These are phyloP conservation scores for Enteromius trimaculatus DNA, from an alignment of 2,797 vertebrate genomes.

Conservation along the genomic window DNA sequence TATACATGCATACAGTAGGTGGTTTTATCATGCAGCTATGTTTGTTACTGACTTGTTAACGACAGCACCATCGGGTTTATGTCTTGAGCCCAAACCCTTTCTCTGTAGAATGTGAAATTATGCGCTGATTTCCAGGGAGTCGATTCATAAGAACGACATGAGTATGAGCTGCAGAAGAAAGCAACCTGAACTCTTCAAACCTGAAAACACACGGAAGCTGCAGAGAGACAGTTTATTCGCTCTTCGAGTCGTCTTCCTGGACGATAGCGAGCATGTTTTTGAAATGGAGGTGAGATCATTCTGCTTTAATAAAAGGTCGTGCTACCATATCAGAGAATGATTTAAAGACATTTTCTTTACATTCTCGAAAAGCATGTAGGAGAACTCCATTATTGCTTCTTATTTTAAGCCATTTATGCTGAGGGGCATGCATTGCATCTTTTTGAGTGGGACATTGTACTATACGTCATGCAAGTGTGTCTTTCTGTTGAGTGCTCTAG, in stretches of 20 bases:
- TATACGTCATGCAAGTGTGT: slow-evolving; percentile 34
- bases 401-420: slow-evolving; percentile 18
- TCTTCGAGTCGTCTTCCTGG: slow-evolving; percentile 52
- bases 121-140: not conserved
- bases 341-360: not conserved
- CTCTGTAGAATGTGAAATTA: not conserved
- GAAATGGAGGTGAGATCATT: slow-evolving; percentile 54
- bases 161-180: slow-evolving; percentile 40
- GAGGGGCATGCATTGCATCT: slow-evolving; percentile 47
- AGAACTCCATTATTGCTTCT: slow-evolving; percentile 16
- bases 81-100: not conserved
- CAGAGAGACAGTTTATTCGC: slow-evolving; percentile 26
- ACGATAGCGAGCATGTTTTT: slow-evolving; percentile 54
- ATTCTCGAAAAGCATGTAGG: slow-evolving; percentile 2
- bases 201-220: slow-evolving; percentile 20
- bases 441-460: slow-evolving; percentile 28
- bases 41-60: not conserved
- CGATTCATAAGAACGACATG: not conserved
- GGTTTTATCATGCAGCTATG: not conserved
- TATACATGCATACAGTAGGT: not conserved
- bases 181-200: slow-evolving; percentile 29
- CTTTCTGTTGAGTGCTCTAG: slow-evolving; percentile 26
- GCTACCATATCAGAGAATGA: not conserved
- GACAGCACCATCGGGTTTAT: not conserved
- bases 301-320: not conserved